Conservation (phyloP, 2,888 invertebrate species). For the Melieria omissa region DNA sequence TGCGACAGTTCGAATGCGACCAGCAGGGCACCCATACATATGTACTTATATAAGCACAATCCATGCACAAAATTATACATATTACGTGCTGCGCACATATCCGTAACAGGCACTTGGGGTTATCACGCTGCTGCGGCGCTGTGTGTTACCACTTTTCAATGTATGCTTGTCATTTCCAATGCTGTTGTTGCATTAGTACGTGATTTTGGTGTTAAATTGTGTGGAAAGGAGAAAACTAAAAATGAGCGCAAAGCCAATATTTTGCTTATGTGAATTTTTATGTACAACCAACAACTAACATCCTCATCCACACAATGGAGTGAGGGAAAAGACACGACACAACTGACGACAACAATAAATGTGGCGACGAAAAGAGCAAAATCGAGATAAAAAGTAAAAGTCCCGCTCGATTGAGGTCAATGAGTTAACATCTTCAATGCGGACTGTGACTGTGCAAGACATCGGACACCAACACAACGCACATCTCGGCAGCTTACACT, state of each 20-base stretch:
- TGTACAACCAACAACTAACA: too few relatives aligned
- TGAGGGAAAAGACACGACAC: conserved; percentile 7
- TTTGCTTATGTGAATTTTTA: too few relatives aligned
- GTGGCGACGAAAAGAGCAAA: neutral
- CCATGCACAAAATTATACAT: neutral
- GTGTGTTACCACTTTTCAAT: too few relatives aligned
- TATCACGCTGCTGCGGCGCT: too few relatives aligned
- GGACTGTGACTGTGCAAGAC: neutral
- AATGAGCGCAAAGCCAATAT: neutral
- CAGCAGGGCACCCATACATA: neutral
- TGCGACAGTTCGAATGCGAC: too few relatives aligned
- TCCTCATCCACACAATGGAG: too few relatives aligned
- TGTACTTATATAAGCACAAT: neutral
- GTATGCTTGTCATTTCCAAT: too few relatives aligned
- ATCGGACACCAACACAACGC: too few relatives aligned
- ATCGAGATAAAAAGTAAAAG: neutral
- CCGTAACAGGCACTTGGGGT: neutral
- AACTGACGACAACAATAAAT: conserved; percentile 10
- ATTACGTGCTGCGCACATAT: neutral
- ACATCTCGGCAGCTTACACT: neutral
- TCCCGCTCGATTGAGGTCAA: conserved; percentile 35
- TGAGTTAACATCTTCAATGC: conserved; percentile 33
- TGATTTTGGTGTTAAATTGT: conserved; percentile 4
- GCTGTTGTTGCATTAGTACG: neutral
- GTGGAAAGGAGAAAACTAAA: neutral